phyloP scores from a whole-genome alignment of 2,113 vertebrate genomes.

The human (Homo sapiens) region GRCh38 chr11:131473001-131473500 shows the following conservation, averaged over 20 bases:
- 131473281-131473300: neutral
- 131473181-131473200: too few species aligned
- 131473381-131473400: neutral
- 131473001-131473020: neutral
- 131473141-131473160: too few species aligned
- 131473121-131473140: neutral
- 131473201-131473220: neutral
- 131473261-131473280: neutral
- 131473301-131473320: neutral
- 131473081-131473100: neutral
- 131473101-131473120: neutral
- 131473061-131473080: neutral
- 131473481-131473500: neutral
- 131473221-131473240: neutral
- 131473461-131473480: neutral
- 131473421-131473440: neutral
- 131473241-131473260: neutral
- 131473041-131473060: neutral
- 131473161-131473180: neutral
- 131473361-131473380: neutral
- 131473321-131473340: neutral
- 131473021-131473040: neutral
- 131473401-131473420: accelerated
- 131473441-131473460: neutral
- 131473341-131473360: neutral